Base-by-base conservation (phyloP, 2,888 invertebrate genomes). In the Xestia xanthographa region DNA sequence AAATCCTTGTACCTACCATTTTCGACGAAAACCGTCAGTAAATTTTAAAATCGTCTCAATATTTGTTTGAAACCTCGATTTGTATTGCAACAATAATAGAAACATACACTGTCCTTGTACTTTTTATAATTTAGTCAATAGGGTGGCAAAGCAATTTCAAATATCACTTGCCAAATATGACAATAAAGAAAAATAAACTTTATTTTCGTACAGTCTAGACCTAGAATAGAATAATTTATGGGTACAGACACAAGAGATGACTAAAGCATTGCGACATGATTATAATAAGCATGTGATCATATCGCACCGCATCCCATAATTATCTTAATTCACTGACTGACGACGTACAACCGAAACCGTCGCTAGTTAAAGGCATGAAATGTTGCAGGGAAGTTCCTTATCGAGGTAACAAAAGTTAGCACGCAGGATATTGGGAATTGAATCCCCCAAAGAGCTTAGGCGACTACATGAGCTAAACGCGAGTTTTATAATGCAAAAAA, bases 181-280 rank as follows among this genome's bases (percentile, higher is more conserved):
- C 48, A 48, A 48, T 48, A 48, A 8, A 48, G 48, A 48, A 53
- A n/a, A 53, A 53, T 53, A n/a, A n/a, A 8, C 41, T 26, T 45
- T 5, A 2, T 43, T 20, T 43, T 14, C 41, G 8, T 50, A 5
- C 20, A 38, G 26, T 43, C 34, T 60, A 79, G 50, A 45, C 53
- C 5, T 5, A 38, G 14, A 43, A 70, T 43, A 43, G 48, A 50
- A 58, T 38, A 63, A 56, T 78, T 34, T 50, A 48, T 34, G 48
- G 11, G 4, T 48, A 22, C 8, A 34, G 66, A 48, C 66, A 67
- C 45, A 26, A 45, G 12, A 62, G 63, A 34, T 80, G 66, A 80
- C 34, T 80, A 63, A 80, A 43, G 48, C 26, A 72, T 80, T 80
- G 50, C 80, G 63, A 34, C 67, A 79, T 79, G 20, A 56, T 5